Conservation (phyloP, 1,140 invertebrate species). For the Lutraria rhynchaena region DNA sequence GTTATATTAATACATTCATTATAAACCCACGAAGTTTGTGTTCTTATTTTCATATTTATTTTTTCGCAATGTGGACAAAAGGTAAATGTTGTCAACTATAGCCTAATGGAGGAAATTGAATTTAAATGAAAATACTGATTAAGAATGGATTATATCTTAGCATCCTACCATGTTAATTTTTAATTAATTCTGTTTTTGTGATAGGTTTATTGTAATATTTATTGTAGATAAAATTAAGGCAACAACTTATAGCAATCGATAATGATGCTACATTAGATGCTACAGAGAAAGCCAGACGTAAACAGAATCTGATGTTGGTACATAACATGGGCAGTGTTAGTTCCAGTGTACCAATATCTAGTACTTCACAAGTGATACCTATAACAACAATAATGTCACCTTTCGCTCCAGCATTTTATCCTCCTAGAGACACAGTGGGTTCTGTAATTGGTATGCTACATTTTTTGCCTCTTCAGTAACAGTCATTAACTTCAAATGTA, state of each 20-base stretch:
- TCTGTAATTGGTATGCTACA: slow-evolving; percentile 87
- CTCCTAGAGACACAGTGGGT: slow-evolving; percentile 88
- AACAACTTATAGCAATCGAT: slow-evolving; percentile 88
- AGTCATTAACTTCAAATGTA: too few relatives aligned
- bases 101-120: too few relatives aligned
- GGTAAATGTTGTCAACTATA: too few relatives aligned
- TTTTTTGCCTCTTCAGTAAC: too few relatives aligned
- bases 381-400: slow-evolving; percentile 84
- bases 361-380: slow-evolving; percentile 84
- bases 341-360: slow-evolving; percentile 68
- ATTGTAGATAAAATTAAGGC: slow-evolving; percentile 83
- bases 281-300: slow-evolving; percentile 88
- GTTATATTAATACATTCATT: too few relatives aligned
- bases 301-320: slow-evolving; percentile 87
- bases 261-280: slow-evolving; percentile 86
- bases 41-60: too few relatives aligned
- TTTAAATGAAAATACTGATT: too few relatives aligned
- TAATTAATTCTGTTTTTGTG: too few relatives aligned
- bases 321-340: slow-evolving; percentile 80
- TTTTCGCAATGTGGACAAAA: too few relatives aligned
- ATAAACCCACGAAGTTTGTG: too few relatives aligned
- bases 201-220: slow-evolving; percentile 15
- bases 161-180: too few relatives aligned
- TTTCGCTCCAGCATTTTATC: slow-evolving; percentile 85
- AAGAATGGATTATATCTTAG: too few relatives aligned